Percentiles rank a stretch among this genome's conserved stretches.
Conservation (phyloP, 2,888 invertebrate genomes). For the Orchesella flavescens region DNA sequence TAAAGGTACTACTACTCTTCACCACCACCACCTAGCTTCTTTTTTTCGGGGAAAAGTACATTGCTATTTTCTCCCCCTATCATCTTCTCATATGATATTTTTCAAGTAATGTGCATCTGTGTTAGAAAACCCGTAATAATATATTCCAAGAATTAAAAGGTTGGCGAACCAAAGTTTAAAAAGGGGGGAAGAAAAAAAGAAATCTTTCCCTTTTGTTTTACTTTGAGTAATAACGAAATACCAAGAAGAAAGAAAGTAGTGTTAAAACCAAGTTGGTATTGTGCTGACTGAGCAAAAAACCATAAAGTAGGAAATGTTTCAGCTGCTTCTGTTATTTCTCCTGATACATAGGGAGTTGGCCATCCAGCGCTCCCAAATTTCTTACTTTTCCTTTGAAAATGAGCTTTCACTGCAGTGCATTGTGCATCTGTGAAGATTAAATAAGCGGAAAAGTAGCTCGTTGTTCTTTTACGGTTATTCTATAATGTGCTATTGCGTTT, state of each 20-base stretch:
- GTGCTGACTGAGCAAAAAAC: no score
- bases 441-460: background rate
- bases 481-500: no score
- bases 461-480: background rate
- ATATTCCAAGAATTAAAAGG: slow-evolving; percentile 45
- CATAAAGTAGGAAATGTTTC: background rate
- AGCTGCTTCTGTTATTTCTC: background rate
- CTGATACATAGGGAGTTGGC: background rate
- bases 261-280: no score
- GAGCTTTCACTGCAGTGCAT: slow-evolving; percentile 8
- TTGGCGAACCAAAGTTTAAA: slow-evolving; percentile 40
- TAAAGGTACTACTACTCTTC: background rate
- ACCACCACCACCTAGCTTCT: background rate
- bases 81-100: background rate
- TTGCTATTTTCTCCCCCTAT: background rate
- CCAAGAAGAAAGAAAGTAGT: background rate
- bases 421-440: background rate
- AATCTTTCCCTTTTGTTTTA: slow-evolving; percentile 13
- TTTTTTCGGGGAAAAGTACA: background rate
- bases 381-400: background rate
- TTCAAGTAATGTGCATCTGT: slow-evolving; percentile 8
- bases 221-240: background rate
- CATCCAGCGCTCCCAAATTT: slow-evolving; percentile 8
- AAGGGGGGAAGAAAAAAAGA: background rate
- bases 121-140: slow-evolving; percentile 24